Evolutionary conservation across 1,140 invertebrate genomes (phyloP).

Genomic region (Cherax quadricarinatus): DNA sequence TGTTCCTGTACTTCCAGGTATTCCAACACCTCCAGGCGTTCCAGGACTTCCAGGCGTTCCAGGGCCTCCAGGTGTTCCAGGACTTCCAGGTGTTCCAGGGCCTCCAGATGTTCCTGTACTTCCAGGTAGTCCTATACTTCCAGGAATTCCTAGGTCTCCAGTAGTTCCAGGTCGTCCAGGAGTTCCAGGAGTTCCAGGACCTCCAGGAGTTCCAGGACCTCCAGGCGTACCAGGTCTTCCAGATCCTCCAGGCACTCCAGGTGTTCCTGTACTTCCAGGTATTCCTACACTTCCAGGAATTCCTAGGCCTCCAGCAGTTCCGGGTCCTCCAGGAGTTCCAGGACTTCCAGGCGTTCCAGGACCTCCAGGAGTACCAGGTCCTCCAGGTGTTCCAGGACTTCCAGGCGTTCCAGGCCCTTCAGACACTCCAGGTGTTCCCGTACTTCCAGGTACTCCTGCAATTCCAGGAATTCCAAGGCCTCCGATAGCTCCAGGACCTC

Average conservation of each 20-base stretch:
- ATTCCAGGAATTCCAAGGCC: not conserved
- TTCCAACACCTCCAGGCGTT: not conserved
- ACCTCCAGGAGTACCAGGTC: not conserved
- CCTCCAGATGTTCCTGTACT: not conserved
- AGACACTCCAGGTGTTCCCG: not conserved
- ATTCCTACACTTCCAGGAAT: not conserved
- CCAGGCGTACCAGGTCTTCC: not conserved
- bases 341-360: not conserved
- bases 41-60: not conserved
- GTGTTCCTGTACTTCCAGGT: conserved; percentile 15
- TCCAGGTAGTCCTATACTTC: not conserved
- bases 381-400: not conserved
- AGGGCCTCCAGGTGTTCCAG: not conserved
- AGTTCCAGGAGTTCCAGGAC: not conserved
- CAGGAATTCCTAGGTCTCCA: not conserved
- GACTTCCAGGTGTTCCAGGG: not conserved
- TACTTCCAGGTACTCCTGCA: not conserved
- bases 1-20: conserved; percentile 18
- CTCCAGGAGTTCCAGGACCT: not conserved
- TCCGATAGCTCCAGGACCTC: not conserved
- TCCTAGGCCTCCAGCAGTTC: not conserved
- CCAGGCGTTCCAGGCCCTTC: not conserved
- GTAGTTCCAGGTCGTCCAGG: not conserved
- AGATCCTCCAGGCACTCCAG: not conserved
- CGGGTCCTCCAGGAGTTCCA: conserved; percentile 8